Evolutionary conservation across 2,113 vertebrate genomes (phyloP), one percentile per base, ranked within the genome.

Genomic region (Perccottus glenii): DNA sequence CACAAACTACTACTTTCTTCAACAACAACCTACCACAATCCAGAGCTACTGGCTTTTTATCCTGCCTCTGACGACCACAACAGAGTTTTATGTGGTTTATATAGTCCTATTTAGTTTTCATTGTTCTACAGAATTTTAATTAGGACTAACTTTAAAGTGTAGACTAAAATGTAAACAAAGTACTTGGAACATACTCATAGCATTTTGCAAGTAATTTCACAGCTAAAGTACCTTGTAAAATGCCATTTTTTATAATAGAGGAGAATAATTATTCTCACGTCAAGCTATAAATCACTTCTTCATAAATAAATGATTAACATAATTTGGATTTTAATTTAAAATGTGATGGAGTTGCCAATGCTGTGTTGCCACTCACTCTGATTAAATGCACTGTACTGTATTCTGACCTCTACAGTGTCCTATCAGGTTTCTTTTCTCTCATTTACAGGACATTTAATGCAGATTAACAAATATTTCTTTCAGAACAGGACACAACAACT

Each of bases 261-360:
- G 19, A 12, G 58, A 60, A 65, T 64, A 79, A 81, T 77, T 75
- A 72, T 72, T 69, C 38, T 14, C 52, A 67, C 14, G 9, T 59
- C 40, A 33, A 16, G 32, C 33, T 78, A 63, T 75, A 72, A 82
- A 78, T 85, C 78, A 70, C 72, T 5, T n/a, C 14, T 60, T 70
- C 36, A 71, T 86, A 35, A 72, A 87, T 81, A 75, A 82, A 60
- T 81, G 8, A 83, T 75, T 45, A 50, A 38, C 57, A 66, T 5
- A 60, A 83, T 83, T 69, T 83, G 77, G 73, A 82, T 83, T 80
- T 83, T 81, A 60, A 79, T 85, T 77, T 71, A 33, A 64, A 68
- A 70, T 65, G 32, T 70, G 48, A 70, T 48, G 70, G 60, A 67
- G 63, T 62, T 62, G 55, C 53, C 62, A 66, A 45, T 46, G 42